Conservation (phyloP, 1,140 invertebrate genomes). For the Panulirus ornatus region DNA sequence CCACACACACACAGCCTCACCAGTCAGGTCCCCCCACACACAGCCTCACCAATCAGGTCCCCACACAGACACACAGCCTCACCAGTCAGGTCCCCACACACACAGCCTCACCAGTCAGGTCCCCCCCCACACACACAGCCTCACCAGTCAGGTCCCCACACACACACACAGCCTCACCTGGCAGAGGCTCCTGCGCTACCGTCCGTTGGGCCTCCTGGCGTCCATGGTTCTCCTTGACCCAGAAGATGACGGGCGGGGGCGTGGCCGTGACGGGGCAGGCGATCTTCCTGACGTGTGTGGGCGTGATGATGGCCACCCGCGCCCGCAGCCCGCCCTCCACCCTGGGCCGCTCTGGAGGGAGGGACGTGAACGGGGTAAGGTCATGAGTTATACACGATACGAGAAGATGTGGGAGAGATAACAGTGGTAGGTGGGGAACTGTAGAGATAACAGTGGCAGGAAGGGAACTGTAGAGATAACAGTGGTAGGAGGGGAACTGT, state of each 20-base stretch:
- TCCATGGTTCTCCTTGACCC: slow-evolving; percentile 60
- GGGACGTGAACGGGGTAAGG: background rate
- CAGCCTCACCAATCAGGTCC: background rate
- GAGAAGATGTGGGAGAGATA: too few species aligned
- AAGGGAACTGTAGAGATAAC: too few species aligned
- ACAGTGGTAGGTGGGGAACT: too few species aligned
- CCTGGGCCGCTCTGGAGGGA: slow-evolving; percentile 39
- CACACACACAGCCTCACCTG: background rate
- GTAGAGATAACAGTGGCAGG: too few species aligned
- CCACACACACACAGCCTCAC: background rate
- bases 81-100: background rate
- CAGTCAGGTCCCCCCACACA: background rate
- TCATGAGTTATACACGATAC: background rate
- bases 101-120: background rate
- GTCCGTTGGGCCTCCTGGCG: background rate
- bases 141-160: too few species aligned
- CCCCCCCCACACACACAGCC: background rate
- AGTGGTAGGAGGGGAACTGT: too few species aligned
- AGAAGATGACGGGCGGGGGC: slow-evolving; percentile 61
- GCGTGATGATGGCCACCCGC: slow-evolving; percentile 46
- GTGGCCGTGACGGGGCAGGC: slow-evolving; percentile 56
- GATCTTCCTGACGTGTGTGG: slow-evolving; percentile 58
- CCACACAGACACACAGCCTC: background rate
- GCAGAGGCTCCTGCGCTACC: background rate
- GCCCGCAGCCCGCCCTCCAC: slow-evolving; percentile 40